Conservation (phyloP, 2,797 vertebrate species). For the Echeneis naucrates region DNA sequence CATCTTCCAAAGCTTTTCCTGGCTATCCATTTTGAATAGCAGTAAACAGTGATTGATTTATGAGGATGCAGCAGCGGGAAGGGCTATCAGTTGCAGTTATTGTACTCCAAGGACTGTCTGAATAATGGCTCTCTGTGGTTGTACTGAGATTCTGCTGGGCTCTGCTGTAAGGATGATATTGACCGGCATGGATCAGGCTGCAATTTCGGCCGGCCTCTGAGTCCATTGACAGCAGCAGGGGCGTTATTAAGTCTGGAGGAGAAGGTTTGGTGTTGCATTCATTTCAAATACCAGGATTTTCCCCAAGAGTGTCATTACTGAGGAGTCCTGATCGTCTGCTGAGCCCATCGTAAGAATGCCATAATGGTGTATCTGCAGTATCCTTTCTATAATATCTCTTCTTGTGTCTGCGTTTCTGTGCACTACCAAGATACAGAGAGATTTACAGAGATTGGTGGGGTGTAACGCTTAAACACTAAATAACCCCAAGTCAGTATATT, state of each 20-base stretch:
- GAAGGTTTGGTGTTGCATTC: slow-evolving; percentile 45
- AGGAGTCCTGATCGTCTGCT: slow-evolving; percentile 24
- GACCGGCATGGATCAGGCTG: slow-evolving; percentile 64
- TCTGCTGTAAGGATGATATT: slow-evolving; percentile 71
- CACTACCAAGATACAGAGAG: background rate
- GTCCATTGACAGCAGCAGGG: slow-evolving; percentile 45
- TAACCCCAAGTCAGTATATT: background rate
- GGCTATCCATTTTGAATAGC: slow-evolving; percentile 54
- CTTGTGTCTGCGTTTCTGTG: background rate
- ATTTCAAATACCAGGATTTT: slow-evolving; percentile 35
- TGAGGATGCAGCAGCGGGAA: slow-evolving; percentile 69
- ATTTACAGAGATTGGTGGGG: background rate
- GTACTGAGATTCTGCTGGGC: slow-evolving; percentile 50
- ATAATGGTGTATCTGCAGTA: slow-evolving; percentile 17
- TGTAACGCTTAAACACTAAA: background rate
- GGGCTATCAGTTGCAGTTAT: slow-evolving; percentile 73
- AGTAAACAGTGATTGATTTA: slow-evolving; percentile 75
- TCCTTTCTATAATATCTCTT: too few species aligned
- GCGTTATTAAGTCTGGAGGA: slow-evolving; percentile 49
- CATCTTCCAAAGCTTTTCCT: slow-evolving; percentile 41
- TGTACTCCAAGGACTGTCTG: slow-evolving; percentile 68
- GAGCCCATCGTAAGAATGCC: slow-evolving; percentile 25
- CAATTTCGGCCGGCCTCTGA: slow-evolving; percentile 38
- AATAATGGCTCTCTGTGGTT: slow-evolving; percentile 67
- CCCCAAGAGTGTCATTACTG: slow-evolving; percentile 50